Evolutionary conservation across 2,113 vertebrate species (phyloP), one percentile per base, ranked within the genome.

Genomic region (Pagrus major): DNA sequence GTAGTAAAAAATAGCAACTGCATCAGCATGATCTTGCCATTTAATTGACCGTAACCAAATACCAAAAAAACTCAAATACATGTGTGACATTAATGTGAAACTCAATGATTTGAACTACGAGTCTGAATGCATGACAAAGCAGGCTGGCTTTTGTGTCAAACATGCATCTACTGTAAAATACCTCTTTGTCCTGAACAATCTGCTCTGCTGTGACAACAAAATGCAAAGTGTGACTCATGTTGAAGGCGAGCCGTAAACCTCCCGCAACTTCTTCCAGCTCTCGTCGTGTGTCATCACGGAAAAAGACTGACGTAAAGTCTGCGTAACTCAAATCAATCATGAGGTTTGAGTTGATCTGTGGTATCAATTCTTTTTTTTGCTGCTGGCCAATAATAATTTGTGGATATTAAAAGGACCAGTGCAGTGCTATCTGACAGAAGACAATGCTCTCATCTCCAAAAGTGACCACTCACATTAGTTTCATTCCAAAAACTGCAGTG

Each of bases 391-490:
- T 55, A 56, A 42, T 33, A 25, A 51, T 74, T 61, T 56, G 27
- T 33, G 27, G 4, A 12, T 76, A 49, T 76, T 58, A 59, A 68
- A 73, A 16, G 9, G 56, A 73, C 73, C 35, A 10, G 20, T 16
- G 23, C 20, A 5, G 54, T 5, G 44, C 47, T 25, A 39, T 73
- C 29, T 16, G 5, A 76, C 65, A 78, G 55, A 77, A 76, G 72
- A 83, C 61, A 44, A 59, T 29, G 55, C 72, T 67, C 68, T 87
- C 42, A 47, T 78, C 82, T 75, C 52, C 42, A 83, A 42, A 81
- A 85, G 76, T 78, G 78, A 84, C 80, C 54, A 56, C 65, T 81
- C 75, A 61, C 61, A 86, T 86, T 84, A 79, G 71, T 78, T 82
- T 71, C 49, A 68, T 64, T 77, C 71, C 71, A 83, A 74, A 73